These are phyloP conservation scores for Harmothoe impar DNA, from an alignment of 2,888 invertebrate genomes.

Conservation along the genomic window DNA sequence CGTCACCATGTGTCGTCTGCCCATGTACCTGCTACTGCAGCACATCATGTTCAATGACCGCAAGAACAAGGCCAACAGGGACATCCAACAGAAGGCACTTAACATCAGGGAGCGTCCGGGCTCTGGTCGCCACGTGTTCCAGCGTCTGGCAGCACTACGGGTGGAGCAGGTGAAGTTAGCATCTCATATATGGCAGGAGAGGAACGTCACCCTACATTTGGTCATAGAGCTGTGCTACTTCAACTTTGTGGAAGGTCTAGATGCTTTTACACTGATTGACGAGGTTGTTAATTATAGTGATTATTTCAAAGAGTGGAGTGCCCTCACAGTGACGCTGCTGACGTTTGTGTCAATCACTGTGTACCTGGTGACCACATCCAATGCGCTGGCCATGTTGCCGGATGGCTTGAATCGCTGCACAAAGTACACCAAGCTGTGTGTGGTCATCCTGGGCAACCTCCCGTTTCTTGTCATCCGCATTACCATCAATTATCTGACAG, in stretches of 20 bases:
- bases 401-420: neutral
- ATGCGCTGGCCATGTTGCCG: conserved; percentile 7
- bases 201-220: neutral
- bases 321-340: neutral
- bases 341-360: conserved; percentile 52
- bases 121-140: neutral
- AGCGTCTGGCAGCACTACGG: neutral
- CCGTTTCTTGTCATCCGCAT: conserved; percentile 25
- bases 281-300: conserved; percentile 5
- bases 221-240: conserved; percentile 39
- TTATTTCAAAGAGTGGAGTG: neutral
- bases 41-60: neutral
- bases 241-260: conserved; percentile 41
- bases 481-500: conserved; percentile 60
- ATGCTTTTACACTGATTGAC: conserved; percentile 25
- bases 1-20: conserved; percentile 31
- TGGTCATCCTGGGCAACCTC: conserved; percentile 20
- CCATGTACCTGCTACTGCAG: conserved; percentile 31
- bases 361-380: conserved; percentile 28
- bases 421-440: neutral
- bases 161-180: conserved; percentile 12
- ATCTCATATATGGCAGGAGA: neutral
- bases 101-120: neutral
- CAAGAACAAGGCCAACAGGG: neutral
- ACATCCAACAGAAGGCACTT: conserved; percentile 20